Conservation (phyloP, 2,113 vertebrate species). For the Odontophorus gujanensis region DNA sequence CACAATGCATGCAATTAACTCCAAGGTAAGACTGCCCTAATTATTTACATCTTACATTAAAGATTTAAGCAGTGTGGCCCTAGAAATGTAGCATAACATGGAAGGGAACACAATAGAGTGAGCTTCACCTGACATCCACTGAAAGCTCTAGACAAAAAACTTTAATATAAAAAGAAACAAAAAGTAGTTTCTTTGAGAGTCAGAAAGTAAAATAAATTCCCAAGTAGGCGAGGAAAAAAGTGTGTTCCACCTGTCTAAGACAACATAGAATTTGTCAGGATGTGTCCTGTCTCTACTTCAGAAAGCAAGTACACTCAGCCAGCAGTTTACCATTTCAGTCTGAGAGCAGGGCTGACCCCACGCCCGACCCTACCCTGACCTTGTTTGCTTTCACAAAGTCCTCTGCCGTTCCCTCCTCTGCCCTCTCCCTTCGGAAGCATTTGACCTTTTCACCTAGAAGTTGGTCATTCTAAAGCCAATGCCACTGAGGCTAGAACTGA, state of each 20-base stretch:
- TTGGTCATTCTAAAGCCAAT: constrained; percentile 1
- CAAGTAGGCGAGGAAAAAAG: constrained; percentile 26
- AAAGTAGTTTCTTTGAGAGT: constrained; percentile 7
- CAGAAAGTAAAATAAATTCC: constrained; percentile 42
- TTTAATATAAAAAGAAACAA: background rate
- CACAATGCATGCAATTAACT: background rate
- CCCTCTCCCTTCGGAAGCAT: constrained; percentile 33
- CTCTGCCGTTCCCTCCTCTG: constrained; percentile 30
- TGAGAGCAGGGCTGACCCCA: constrained; percentile 62
- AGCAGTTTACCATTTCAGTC: constrained; percentile 69
- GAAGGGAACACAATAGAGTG: background rate
- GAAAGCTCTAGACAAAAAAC: background rate
- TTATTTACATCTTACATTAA: background rate
- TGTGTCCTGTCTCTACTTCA: constrained; percentile 21
- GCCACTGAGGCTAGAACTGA: background rate
- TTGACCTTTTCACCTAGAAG: constrained; percentile 59
- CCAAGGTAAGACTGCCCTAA: background rate
- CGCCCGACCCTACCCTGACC: constrained; percentile 69
- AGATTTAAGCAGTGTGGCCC: background rate
- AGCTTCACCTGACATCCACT: constrained; percentile 14
- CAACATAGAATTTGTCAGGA: constrained; percentile 62
- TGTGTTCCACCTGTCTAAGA: constrained; percentile 46
- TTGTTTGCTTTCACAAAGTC: constrained; percentile 55
- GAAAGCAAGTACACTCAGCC: constrained; percentile 62
- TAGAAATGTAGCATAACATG: background rate